Percentiles rank a stretch among this genome's conserved stretches.
phyloP scores from a whole-genome alignment of 2,888 invertebrate species.

The Anodontia alba region DNA sequence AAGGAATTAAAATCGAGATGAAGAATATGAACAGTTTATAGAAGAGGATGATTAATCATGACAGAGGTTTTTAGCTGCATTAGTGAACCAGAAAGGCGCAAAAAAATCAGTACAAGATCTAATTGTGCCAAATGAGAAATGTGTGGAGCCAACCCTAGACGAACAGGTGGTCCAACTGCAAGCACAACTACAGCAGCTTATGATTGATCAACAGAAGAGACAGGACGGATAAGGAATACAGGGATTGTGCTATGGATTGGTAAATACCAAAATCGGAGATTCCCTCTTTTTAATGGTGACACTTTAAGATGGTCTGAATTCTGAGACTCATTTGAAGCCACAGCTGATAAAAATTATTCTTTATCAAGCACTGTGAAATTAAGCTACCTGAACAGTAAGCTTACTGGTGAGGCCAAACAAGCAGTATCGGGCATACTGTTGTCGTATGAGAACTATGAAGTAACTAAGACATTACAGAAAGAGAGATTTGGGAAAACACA shows the following conservation, averaged over 20 bases:
- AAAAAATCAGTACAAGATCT: background rate
- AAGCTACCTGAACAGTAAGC: conserved; percentile 5
- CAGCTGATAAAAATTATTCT: background rate
- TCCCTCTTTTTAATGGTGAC: background rate
- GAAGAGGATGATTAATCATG: background rate
- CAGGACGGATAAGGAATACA: background rate
- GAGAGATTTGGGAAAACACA: background rate
- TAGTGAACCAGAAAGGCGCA: background rate
- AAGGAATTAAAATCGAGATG: background rate
- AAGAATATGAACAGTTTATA: conserved; percentile 11
- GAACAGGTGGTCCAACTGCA: background rate
- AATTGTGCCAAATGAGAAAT: background rate
- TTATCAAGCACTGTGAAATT: conserved; percentile 5
- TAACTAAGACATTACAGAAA: background rate
- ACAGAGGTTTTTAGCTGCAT: background rate
- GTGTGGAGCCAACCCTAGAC: background rate
- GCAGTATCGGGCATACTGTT: background rate
- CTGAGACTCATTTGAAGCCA: conserved; percentile 5
- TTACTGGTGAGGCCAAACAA: background rate
- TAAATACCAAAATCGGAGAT: background rate
- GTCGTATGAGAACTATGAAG: background rate
- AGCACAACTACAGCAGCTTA: background rate
- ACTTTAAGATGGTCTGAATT: conserved; percentile 2
- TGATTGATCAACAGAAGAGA: background rate
- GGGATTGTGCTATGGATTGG: background rate